Percentiles rank a stretch among this genome's conserved stretches.
Conservation (phyloP, 2,888 invertebrate genomes). For the Physocephala rufipes region DNA sequence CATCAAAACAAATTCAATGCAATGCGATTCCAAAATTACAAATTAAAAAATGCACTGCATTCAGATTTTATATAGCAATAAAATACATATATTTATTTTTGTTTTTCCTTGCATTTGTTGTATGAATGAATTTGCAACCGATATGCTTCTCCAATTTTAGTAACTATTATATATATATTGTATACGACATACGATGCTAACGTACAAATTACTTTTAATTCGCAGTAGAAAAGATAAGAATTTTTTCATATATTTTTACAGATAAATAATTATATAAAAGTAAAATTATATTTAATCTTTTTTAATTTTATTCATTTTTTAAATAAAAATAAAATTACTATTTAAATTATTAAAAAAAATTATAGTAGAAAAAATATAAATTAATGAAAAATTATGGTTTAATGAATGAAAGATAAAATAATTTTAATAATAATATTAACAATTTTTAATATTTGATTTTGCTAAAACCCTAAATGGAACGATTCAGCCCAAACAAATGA, state of each 20-base stretch:
- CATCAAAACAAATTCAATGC: no score
- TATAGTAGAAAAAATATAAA: not conserved
- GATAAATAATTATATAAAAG: slow-evolving; percentile 1
- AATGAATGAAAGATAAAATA: not conserved
- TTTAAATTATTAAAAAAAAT: not conserved
- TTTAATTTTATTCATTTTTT: no score
- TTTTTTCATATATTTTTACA: not conserved
- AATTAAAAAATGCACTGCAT: slow-evolving; percentile 9
- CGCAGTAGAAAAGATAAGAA: not conserved
- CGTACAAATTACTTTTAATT: not conserved
- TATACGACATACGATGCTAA: not conserved
- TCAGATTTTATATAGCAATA: slow-evolving; percentile 27
- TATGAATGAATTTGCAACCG: slow-evolving; percentile 26
- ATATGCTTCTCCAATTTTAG: slow-evolving; percentile 4
- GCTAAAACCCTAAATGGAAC: no score
- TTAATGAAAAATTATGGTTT: not conserved
- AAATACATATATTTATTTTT: slow-evolving; percentile 26
- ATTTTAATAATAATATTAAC: not conserved
- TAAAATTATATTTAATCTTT: no score
- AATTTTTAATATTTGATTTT: no score
- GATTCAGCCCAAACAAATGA: no score
- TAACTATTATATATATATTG: not conserved
- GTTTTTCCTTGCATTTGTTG: slow-evolving; percentile 14
- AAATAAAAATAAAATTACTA: not conserved
- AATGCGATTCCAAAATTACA: not conserved